Conservation (phyloP, 2,797 vertebrate genomes). For the Menidia menidia region DNA sequence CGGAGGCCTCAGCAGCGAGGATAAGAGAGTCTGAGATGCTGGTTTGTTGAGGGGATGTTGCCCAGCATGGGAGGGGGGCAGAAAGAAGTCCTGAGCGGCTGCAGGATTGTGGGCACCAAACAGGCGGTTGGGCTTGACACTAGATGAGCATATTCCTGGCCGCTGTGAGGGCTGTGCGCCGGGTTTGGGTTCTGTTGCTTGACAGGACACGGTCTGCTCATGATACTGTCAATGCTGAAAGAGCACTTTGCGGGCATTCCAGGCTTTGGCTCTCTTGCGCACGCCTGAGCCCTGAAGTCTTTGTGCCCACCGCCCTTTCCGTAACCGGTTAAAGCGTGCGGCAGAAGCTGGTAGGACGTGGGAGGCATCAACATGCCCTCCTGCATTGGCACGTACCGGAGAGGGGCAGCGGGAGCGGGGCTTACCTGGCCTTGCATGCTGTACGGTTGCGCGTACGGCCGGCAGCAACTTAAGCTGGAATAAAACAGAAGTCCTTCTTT, state of each 20-base stretch:
- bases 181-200: constrained; percentile 1
- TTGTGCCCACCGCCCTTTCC: constrained; percentile 60
- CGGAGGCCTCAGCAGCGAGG: constrained; percentile 63
- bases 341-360: constrained; percentile 59
- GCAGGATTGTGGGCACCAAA: constrained; percentile 74
- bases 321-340: constrained; percentile 62
- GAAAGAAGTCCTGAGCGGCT: constrained; percentile 64
- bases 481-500: constrained; percentile 80
- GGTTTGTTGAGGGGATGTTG: constrained; percentile 56
- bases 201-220: constrained; percentile 74
- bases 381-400: constrained; percentile 70
- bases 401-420: constrained; percentile 58
- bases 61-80: constrained; percentile 51
- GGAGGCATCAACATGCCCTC: constrained; percentile 66
- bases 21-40: constrained; percentile 66
- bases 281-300: constrained; percentile 59
- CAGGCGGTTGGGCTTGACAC: constrained; percentile 69
- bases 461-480: constrained; percentile 71
- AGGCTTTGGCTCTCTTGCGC: constrained; percentile 41
- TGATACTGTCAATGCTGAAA: constrained; percentile 91
- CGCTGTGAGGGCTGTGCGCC: constrained; percentile 28
- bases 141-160: constrained; percentile 70
- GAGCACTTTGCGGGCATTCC: constrained; percentile 75
- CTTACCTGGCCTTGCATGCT: constrained; percentile 67
- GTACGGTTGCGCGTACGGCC: constrained; percentile 75